Base-by-base conservation (phyloP, 2,888 invertebrate species). In the Yponomeuta plumbellus region DNA sequence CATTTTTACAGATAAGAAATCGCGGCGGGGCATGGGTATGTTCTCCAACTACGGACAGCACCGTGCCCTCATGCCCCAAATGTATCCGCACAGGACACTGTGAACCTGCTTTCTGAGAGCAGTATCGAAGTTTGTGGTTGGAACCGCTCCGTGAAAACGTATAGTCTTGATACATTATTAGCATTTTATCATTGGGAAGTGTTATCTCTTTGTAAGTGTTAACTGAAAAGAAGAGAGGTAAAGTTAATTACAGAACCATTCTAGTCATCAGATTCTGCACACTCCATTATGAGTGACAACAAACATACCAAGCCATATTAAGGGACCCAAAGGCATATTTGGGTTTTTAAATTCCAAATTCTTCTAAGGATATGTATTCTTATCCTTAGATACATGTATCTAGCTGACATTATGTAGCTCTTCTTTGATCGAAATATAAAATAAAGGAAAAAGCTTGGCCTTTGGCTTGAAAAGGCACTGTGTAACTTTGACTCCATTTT, bases 11-110 rank as follows among this genome's bases (percentile, higher is more conserved):
- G 8, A 17, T 64, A 22, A 22, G 44, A 21, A 39, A 67, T 22
- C 59, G 40, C 8, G 75, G 76, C 11, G 74, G 72, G 20, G 61
- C 65, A 62, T 81, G 81, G 64, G 76, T 81, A 66, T 84, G 82
- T 0, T 72, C 65, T 0, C 68, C 71, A 0, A 70, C n/a, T 0
- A 68, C 67, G 2, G 26, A 64, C 11, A 68, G 68, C 1, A 76
- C 68, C 11, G 61, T 66, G 11, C 71, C 71, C 11, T 70, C 21
- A 8, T 70, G 67, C 58, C 72, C 69, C 1, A 75, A 65, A 8
- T 5, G 68, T 0, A 75, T 44, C 61, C 67, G 69, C 11, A 71
- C 75, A 66, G 64, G 65, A 61, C 75, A 75, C 67, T 11, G 59
- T 11, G 57, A 66, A 67, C 17, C 22, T 62, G 6, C n/a, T 40